phyloP scores from a whole-genome alignment of 1,140 invertebrate genomes.

The Penaeus vannamei region DNA sequence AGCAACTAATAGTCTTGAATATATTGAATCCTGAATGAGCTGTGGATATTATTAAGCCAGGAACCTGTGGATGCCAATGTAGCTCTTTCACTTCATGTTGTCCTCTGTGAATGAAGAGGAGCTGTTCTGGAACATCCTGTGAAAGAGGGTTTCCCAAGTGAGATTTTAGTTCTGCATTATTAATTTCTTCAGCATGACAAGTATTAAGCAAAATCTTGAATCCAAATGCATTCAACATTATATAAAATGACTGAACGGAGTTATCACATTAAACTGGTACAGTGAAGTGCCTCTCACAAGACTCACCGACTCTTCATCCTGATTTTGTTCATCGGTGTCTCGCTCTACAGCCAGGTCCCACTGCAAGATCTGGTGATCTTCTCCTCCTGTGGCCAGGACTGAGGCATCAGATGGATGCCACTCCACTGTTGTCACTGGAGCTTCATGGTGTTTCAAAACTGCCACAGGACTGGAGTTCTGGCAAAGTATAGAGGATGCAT shows the following conservation, averaged over 20 bases:
- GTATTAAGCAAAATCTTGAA: too few species aligned
- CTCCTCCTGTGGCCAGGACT: conserved; percentile 92
- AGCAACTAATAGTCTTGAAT: conserved; percentile 94
- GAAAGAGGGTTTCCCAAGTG: neutral
- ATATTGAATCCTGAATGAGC: conserved; percentile 96
- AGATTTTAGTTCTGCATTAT: too few species aligned
- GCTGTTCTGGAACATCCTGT: conserved; percentile 89
- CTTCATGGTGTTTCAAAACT: conserved; percentile 93
- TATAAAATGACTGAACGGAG: too few species aligned
- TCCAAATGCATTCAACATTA: too few species aligned
- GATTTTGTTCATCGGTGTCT: conserved; percentile 75
- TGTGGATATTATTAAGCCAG: conserved; percentile 94
- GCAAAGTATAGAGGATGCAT: neutral
- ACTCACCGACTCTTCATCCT: conserved; percentile 73
- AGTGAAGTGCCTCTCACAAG: neutral
- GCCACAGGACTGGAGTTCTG: conserved; percentile 80
- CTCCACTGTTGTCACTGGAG: conserved; percentile 94
- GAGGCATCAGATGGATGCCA: conserved; percentile 96
- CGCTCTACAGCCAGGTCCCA: conserved; percentile 97
- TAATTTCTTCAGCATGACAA: too few species aligned
- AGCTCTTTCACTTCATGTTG: conserved; percentile 98
- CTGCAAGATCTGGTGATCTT: conserved; percentile 94
- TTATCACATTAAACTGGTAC: too few species aligned
- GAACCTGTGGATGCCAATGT: conserved; percentile 97
- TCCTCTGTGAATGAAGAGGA: conserved; percentile 98